phyloP scores from a whole-genome alignment of 2,113 vertebrate genomes.

The Rhynchopsitta pachyrhyncha region DNA sequence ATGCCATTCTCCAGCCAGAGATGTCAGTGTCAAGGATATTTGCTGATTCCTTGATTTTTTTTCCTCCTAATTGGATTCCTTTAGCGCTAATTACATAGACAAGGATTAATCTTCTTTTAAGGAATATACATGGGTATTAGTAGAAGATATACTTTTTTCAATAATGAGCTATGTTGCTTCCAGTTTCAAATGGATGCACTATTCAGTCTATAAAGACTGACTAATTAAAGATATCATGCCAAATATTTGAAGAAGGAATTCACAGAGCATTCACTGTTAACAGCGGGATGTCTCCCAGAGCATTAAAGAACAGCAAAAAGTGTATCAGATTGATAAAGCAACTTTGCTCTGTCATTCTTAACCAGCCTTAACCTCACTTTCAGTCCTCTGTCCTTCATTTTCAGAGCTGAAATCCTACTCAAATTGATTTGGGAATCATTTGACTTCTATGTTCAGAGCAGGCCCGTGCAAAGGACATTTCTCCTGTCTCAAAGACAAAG shows the following conservation, averaged over 20 bases:
- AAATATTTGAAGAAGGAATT: not conserved
- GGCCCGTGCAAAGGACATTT: fast-evolving
- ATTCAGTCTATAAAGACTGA: not conserved
- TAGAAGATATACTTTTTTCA: not conserved
- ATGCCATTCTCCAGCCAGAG: not conserved
- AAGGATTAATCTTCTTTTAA: constrained; percentile 31
- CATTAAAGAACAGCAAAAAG: not conserved
- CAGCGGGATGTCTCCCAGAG: not conserved
- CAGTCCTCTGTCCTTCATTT: not conserved
- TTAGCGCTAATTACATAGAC: constrained; percentile 3
- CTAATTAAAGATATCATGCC: not conserved
- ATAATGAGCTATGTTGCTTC: not conserved
- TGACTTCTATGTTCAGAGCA: not conserved
- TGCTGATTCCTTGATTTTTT: constrained; percentile 16
- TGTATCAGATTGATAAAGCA: not conserved
- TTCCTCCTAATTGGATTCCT: not conserved
- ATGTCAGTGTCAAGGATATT: constrained; percentile 1
- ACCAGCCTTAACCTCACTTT: not conserved
- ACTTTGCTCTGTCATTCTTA: not conserved
- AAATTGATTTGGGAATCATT: not conserved
- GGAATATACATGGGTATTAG: not conserved
- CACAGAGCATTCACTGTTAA: not conserved
- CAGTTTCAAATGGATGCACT: not conserved
- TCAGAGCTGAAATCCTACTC: not conserved
- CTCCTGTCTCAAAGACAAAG: not conserved